phyloP scores from a whole-genome alignment of 2,888 invertebrate species.

The Scaeva pyrastri region DNA sequence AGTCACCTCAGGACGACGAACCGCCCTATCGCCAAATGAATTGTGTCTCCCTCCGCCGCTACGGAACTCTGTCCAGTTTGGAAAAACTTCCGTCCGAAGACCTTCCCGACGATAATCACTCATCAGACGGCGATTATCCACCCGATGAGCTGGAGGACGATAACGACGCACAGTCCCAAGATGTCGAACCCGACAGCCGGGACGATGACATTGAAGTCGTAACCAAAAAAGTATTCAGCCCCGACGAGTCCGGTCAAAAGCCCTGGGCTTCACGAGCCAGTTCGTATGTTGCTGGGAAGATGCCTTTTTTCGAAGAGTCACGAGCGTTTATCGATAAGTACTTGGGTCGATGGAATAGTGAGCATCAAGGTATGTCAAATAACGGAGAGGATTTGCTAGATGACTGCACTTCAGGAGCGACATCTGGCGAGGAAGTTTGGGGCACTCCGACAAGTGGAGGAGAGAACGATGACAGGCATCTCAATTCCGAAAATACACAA shows the following conservation, averaged over 20 bases:
- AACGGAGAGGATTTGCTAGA: constrained; percentile 87
- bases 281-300: constrained; percentile 92
- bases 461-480: constrained; percentile 89
- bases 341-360: constrained; percentile 85
- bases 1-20: constrained; percentile 89
- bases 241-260: constrained; percentile 59
- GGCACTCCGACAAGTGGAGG: constrained; percentile 95
- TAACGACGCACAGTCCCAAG: constrained; percentile 75
- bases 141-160: constrained; percentile 78
- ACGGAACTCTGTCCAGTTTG: constrained; percentile 90
- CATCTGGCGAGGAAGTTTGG: constrained; percentile 94
- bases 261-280: constrained; percentile 92
- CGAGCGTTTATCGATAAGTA: constrained; percentile 84
- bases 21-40: constrained; percentile 89
- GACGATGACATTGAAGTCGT: constrained; percentile 78
- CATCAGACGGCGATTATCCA: constrained; percentile 84
- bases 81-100: constrained; percentile 87
- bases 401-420: constrained; percentile 92
- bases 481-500: constrained; percentile 88
- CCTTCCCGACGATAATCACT: constrained; percentile 83
- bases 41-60: constrained; percentile 84
- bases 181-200: constrained; percentile 76
- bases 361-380: constrained; percentile 75
- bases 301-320: constrained; percentile 88
- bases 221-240: constrained; percentile 77